Percentiles rank a stretch among this genome's conserved stretches.
Evolutionary conservation across 2,797 vertebrate genomes (phyloP).

Genomic region (Danio albolineatus): DNA sequence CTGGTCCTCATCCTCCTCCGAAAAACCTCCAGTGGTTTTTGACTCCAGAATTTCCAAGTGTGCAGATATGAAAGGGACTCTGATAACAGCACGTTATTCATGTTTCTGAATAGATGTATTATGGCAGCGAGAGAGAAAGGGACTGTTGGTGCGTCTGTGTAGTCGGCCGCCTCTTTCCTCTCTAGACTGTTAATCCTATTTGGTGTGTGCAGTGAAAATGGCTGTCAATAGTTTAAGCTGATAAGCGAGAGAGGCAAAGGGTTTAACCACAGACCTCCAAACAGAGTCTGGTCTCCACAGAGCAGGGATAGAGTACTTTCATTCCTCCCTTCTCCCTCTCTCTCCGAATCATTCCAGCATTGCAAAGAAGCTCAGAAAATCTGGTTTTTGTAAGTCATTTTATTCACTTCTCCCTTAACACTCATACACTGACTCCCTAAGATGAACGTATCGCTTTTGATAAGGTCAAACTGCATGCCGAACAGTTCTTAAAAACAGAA

Average conservation of each 20-base stretch:
- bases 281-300: slow-evolving; percentile 52
- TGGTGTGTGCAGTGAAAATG: slow-evolving; percentile 60
- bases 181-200: slow-evolving; percentile 58
- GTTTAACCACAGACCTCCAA: slow-evolving; percentile 51
- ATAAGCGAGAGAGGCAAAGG: slow-evolving; percentile 55
- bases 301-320: slow-evolving; percentile 50
- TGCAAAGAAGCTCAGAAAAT: slow-evolving; percentile 57
- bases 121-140: slow-evolving; percentile 37
- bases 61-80: slow-evolving; percentile 32
- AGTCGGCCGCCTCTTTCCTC: slow-evolving; percentile 46
- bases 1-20: not conserved
- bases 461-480: slow-evolving; percentile 48
- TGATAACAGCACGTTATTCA: slow-evolving; percentile 42
- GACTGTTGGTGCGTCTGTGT: slow-evolving; percentile 34
- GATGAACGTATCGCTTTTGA: slow-evolving; percentile 37
- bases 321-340: not conserved
- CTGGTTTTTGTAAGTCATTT: slow-evolving; percentile 53
- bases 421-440: slow-evolving; percentile 35
- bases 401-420: slow-evolving; percentile 48
- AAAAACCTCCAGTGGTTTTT: slow-evolving; percentile 31
- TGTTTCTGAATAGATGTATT: slow-evolving; percentile 49
- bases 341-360: slow-evolving; percentile 40
- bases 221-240: slow-evolving; percentile 61
- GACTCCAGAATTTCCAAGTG: slow-evolving; percentile 9
- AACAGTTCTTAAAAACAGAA: slow-evolving; percentile 43